Evolutionary conservation across 2,888 invertebrate species (phyloP), one percentile per base, ranked within the genome.

Genomic region (Machimus rusticus): DNA sequence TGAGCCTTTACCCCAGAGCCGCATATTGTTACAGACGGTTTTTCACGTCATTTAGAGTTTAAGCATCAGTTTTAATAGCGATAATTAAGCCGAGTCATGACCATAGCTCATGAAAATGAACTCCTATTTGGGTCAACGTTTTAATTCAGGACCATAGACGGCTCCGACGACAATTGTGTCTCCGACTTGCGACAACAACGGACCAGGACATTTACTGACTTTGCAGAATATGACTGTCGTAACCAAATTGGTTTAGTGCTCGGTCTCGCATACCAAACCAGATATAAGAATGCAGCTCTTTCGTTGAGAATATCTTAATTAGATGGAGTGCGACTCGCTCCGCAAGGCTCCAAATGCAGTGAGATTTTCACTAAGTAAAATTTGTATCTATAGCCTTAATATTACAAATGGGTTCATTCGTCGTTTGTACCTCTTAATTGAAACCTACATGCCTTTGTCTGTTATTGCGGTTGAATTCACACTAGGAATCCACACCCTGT

Each of bases 1-100:
- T 81, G 51, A 55, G 34, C 23, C 28, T 51, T n/a, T 76, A 19
- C 8, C 37, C 34, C 31, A 76, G n/a, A 76, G 76, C 9, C 31
- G 34, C 12, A 66, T 76, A 76, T 76, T 39, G 39, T 76, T 39
- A 37, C 76, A 76, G 76, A n/a, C 76, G 39, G 23, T 79, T 82
- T 82, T 37, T 37, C 66, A 82, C 57, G 37, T 82, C 82, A 82
- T 66, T 82, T 82, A 37, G 51, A 34, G 51, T 81, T 51, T 51
- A 82, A 57, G 34, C n/a, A n/a, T 57, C 82, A 82, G 5, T 82
- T 66, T 82, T 37, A 28, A 57, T 57, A 34, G 28, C 37, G 31
- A 37, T 82, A 66, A 66, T 46, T 82, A 82, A 37, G 82, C 16
- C 19, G 34, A 57, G 82, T 82, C 82, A 51, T 57, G 57, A 82